phyloP scores from a whole-genome alignment of 1,140 invertebrate genomes.

The Anthonomus grandis region DNA sequence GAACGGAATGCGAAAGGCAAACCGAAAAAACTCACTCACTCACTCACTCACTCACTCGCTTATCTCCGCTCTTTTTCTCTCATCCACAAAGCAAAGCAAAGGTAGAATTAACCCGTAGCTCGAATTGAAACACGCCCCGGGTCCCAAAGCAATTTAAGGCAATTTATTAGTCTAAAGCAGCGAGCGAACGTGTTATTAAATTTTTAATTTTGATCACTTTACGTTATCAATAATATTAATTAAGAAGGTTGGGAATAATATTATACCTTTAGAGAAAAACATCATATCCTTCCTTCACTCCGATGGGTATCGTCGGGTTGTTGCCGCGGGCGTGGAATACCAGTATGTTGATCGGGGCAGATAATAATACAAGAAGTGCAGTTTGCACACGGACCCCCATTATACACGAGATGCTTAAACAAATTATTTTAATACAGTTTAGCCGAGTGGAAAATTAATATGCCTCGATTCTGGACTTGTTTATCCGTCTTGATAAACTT shows the following conservation, averaged over 20 bases:
- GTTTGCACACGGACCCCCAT: slow-evolving; percentile 15
- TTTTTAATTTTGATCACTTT: slow-evolving; percentile 25
- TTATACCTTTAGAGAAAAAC: background rate
- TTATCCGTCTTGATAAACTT: no score
- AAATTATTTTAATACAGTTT: slow-evolving; percentile 18
- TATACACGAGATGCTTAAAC: slow-evolving; percentile 18
- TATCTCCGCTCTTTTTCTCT: no score
- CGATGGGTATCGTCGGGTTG: slow-evolving; percentile 14
- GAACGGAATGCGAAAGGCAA: slow-evolving; percentile 19
- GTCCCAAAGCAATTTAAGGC: slow-evolving; percentile 15
- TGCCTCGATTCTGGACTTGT: no score
- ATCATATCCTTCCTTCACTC: slow-evolving; percentile 4
- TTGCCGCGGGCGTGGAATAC: slow-evolving; percentile 8
- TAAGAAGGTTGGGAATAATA: slow-evolving; percentile 18
- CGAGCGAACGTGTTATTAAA: slow-evolving; percentile 19
- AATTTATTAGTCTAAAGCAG: slow-evolving; percentile 23
- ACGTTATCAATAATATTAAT: slow-evolving; percentile 25
- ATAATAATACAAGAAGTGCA: slow-evolving; percentile 18
- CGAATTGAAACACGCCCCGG: slow-evolving; percentile 19
- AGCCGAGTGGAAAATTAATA: slow-evolving; percentile 19
- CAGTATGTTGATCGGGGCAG: slow-evolving; percentile 12
- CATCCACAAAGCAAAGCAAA: no score
- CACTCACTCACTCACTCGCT: no score
- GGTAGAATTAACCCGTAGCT: slow-evolving; percentile 16
- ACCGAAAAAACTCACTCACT: no score